Base-by-base conservation (phyloP, 2,113 vertebrate species). In the Athene noctua region DNA sequence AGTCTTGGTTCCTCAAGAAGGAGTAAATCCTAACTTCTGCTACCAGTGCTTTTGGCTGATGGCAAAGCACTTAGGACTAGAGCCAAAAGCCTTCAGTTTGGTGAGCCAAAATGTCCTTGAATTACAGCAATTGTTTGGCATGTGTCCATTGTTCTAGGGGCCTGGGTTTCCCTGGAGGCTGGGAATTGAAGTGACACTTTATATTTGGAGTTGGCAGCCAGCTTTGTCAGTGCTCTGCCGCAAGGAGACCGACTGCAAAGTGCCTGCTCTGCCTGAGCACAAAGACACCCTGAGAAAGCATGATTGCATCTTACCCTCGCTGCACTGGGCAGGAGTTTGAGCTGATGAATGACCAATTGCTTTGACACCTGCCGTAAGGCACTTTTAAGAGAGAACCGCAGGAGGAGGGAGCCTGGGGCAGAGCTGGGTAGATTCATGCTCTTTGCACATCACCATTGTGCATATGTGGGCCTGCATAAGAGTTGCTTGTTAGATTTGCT, bases 161-260 rank as follows among this genome's bases (percentile, higher is more conserved):
- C 81, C 78, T 95, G 89, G 51, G 62, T 88, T 97, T 95, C 95
- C 89, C 87, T 92, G 73, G 94, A 93, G 94, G 74, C 87, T 90
- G 71, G 47, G 81, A 96, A 82, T 91, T 95, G 94, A 96, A 96
- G 79, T 96, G 95, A 91, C 94, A 88, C 87, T 91, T 95, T 85
- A 86, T 86, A 55, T 70, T 82, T 8, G 74, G 87, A 92, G 38
- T 27, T 97, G 89, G 74, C 94, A 96, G 92, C 63, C 84, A 55
- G 87, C 84, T 95, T 84, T 94, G 70, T 90, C 74, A 70, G 67
- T 34, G 55, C 51, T 86, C 7, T 92, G 89, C 94, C 2, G 10
- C 89, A 47, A 36, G 84, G 67, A 91, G 62, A 82, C 14, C 0
- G 1, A 20, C 80, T 63, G 92, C 66, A 4, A 72, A 77, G 87